Evolutionary conservation across 2,888 invertebrate genomes (phyloP).

Genomic region (Perizoma affinitatum): DNA sequence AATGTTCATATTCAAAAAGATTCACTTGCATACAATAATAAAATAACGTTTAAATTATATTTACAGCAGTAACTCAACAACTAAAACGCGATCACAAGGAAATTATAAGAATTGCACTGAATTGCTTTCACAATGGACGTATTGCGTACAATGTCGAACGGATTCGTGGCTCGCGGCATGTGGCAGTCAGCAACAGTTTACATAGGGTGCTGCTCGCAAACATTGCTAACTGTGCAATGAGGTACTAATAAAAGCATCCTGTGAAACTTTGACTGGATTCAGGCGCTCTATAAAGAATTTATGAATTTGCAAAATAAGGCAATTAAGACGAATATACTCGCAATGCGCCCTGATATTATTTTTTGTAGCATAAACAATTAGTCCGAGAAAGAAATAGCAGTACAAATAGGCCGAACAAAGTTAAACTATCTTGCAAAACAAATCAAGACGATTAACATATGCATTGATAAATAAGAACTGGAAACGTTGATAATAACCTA

Average conservation of each 20-base stretch:
- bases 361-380: no score
- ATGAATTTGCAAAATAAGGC: no score
- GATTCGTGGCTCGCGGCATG: slow-evolving; percentile 43
- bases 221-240: no score
- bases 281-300: no score
- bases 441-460: no score
- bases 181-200: slow-evolving; percentile 37
- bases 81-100: slow-evolving; percentile 79
- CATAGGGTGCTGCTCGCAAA: not conserved
- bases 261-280: no score
- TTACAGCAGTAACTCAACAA: slow-evolving; percentile 79
- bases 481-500: slow-evolving; percentile 1
- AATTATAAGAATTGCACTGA: slow-evolving; percentile 80
- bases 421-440: no score
- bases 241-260: no score
- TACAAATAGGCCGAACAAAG: no score
- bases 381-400: no score
- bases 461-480: slow-evolving; percentile 21
- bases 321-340: no score
- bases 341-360: no score
- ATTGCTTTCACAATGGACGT: slow-evolving; percentile 74
- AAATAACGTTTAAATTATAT: slow-evolving; percentile 80
- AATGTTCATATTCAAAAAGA: slow-evolving; percentile 68
- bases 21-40: slow-evolving; percentile 56
- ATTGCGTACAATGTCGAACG: slow-evolving; percentile 62